Evolutionary conservation across 2,888 invertebrate genomes (phyloP).

Genomic region (Isoperla grammatica): DNA sequence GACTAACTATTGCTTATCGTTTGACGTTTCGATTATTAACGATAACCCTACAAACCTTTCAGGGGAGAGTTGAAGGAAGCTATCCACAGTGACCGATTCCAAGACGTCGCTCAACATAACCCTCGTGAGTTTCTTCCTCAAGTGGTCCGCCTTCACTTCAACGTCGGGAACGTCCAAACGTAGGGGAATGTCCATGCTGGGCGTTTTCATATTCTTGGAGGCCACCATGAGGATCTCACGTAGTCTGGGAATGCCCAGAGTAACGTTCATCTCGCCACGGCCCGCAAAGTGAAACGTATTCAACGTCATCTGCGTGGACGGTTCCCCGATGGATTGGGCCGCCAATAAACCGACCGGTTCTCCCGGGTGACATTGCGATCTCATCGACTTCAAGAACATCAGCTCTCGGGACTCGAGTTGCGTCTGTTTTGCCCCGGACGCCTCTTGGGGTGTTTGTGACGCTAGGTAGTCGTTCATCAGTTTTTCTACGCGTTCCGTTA

Average conservation of each 20-base stretch:
- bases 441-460: conserved; percentile 40
- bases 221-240: conserved; percentile 97
- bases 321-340: conserved; percentile 96
- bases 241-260: conserved; percentile 96
- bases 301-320: conserved; percentile 99
- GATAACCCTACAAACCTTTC: no score
- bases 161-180: conserved; percentile 47
- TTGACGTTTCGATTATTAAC: no score
- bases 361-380: conserved; percentile 78
- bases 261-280: conserved; percentile 99
- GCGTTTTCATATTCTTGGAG: conserved; percentile 88
- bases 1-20: no score
- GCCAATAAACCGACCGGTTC: conserved; percentile 96
- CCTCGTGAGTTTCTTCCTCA: conserved; percentile 67
- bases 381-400: conserved; percentile 69
- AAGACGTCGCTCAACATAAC: conserved; percentile 76
- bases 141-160: conserved; percentile 55
- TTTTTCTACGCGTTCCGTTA: conserved; percentile 73
- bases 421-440: conserved; percentile 30
- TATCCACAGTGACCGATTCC: conserved; percentile 59
- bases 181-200: conserved; percentile 93
- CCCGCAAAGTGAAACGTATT: conserved; percentile 99
- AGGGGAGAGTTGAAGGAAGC: conserved; percentile 52
- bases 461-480: conserved; percentile 58
- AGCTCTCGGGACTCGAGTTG: conserved; percentile 55